A percentile compares a stretch with the other conserved stretches of the same genome.
These are phyloP conservation scores for Laticauda colubrina DNA, from an alignment of 2,113 vertebrate species.

Conservation along the genomic window DNA sequence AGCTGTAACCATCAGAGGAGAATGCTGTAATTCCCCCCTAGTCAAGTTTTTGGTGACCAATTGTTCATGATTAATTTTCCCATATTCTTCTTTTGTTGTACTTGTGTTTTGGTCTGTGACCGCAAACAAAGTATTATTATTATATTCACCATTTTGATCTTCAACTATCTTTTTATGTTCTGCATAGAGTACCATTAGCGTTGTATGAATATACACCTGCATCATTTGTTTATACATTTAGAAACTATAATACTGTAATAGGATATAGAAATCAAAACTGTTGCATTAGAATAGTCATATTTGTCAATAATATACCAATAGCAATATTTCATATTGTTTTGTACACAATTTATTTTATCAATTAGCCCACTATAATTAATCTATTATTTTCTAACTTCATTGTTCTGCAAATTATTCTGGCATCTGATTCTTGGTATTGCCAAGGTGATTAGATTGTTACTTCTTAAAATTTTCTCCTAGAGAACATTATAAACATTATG, in stretches of 20 bases:
- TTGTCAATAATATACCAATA: slow-evolving; percentile 34
- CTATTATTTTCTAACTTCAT: slow-evolving; percentile 22
- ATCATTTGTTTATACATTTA: slow-evolving; percentile 54
- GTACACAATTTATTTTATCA: slow-evolving; percentile 33
- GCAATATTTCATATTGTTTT: slow-evolving; percentile 43
- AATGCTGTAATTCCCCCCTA: no score
- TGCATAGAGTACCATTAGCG: slow-evolving; percentile 29
- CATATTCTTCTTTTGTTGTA: no score
- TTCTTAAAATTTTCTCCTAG: slow-evolving; percentile 10
- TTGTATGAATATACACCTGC: slow-evolving; percentile 22
- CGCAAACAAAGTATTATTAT: no score
- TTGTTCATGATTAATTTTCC: no score
- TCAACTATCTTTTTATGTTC: background rate
- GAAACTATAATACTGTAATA: slow-evolving; percentile 44
- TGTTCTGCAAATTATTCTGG: slow-evolving; percentile 46
- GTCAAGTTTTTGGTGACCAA: no score
- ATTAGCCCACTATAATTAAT: slow-evolving; percentile 48
- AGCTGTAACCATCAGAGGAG: no score
- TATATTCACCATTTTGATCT: background rate
- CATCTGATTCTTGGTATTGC: slow-evolving; percentile 43
- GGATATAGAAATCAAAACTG: slow-evolving; percentile 48
- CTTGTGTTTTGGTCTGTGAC: no score
- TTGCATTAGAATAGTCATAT: slow-evolving; percentile 31
- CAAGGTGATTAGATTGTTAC: slow-evolving; percentile 33
- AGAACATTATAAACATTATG: slow-evolving; percentile 42